These are phyloP conservation scores for Tetranychus piercei DNA, from an alignment of 2,888 invertebrate genomes.

Conservation along the genomic window DNA sequence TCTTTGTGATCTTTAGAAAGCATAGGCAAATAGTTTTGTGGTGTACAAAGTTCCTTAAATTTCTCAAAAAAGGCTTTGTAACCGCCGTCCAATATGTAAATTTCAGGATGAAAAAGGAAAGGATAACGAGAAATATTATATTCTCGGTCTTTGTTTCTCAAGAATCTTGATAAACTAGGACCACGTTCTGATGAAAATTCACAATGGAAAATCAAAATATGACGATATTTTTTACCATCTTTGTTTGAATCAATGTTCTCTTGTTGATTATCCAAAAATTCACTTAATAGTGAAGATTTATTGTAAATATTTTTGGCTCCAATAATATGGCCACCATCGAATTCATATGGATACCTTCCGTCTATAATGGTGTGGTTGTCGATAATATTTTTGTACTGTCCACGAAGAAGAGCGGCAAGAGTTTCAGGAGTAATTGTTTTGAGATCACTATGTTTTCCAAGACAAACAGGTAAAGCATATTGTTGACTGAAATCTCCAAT, in stretches of 20 bases:
- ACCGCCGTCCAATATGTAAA: slow-evolving; percentile 78
- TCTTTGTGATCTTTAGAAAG: not conserved
- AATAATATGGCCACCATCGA: slow-evolving; percentile 66
- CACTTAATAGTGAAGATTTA: slow-evolving; percentile 49
- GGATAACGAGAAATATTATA: slow-evolving; percentile 66
- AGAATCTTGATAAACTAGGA: slow-evolving; percentile 54
- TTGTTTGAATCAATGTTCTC: slow-evolving; percentile 19
- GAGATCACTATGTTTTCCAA: slow-evolving; percentile 53
- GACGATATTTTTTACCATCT: slow-evolving; percentile 34
- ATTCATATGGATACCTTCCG: slow-evolving; percentile 90
- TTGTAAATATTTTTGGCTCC: slow-evolving; percentile 68
- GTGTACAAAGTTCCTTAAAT: slow-evolving; percentile 32
- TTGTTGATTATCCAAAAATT: slow-evolving; percentile 34
- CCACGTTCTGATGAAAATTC: slow-evolving; percentile 92
- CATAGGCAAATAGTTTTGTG: slow-evolving; percentile 12
- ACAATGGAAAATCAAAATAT: slow-evolving; percentile 83
- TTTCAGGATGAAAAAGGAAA: slow-evolving; percentile 65
- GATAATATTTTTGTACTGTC: slow-evolving; percentile 46
- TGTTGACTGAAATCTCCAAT: slow-evolving; percentile 65
- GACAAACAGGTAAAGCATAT: slow-evolving; percentile 48
- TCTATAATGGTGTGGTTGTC: slow-evolving; percentile 61
- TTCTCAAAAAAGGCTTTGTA: slow-evolving; percentile 62
- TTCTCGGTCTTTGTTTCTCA: slow-evolving; percentile 63
- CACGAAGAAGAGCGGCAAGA: slow-evolving; percentile 49
- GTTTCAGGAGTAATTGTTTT: slow-evolving; percentile 57